Evolutionary conservation across 2,113 vertebrate species (phyloP).

Genomic region (Centropus unirufus): DNA sequence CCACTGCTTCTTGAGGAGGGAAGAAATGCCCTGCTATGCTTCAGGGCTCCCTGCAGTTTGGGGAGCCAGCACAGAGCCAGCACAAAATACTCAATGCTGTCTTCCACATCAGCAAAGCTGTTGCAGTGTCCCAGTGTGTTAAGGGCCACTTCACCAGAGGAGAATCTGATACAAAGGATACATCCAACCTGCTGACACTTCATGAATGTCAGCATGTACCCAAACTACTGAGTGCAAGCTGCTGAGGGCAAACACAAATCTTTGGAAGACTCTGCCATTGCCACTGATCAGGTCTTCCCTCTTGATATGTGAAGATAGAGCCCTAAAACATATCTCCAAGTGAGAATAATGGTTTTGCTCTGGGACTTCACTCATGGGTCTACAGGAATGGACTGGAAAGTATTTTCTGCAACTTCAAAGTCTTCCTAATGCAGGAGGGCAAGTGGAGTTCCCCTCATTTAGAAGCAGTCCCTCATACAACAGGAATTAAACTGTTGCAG

Average conservation of each 20-base stretch:
- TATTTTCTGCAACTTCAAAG: neutral
- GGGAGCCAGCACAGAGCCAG: neutral
- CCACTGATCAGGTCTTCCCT: neutral
- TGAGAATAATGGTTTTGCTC: neutral
- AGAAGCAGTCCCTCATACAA: neutral
- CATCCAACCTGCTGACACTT: accelerated
- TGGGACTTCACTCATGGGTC: neutral
- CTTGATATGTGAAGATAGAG: neutral
- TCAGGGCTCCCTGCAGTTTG: neutral
- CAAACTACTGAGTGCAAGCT: neutral
- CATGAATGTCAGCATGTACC: accelerated
- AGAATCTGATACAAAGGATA: neutral
- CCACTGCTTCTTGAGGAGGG: accelerated
- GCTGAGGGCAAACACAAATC: neutral
- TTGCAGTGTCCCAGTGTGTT: accelerated
- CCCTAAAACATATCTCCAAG: neutral
- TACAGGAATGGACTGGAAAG: neutral
- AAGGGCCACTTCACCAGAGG: neutral
- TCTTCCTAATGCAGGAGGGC: neutral
- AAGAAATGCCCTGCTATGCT: neutral
- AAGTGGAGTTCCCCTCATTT: neutral
- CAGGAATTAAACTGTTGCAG: neutral
- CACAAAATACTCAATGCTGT: neutral
- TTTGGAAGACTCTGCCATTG: neutral
- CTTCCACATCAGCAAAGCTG: neutral